phyloP scores from a whole-genome alignment of 2,797 vertebrate genomes.

The Cynodonichthys magdalenae region DNA sequence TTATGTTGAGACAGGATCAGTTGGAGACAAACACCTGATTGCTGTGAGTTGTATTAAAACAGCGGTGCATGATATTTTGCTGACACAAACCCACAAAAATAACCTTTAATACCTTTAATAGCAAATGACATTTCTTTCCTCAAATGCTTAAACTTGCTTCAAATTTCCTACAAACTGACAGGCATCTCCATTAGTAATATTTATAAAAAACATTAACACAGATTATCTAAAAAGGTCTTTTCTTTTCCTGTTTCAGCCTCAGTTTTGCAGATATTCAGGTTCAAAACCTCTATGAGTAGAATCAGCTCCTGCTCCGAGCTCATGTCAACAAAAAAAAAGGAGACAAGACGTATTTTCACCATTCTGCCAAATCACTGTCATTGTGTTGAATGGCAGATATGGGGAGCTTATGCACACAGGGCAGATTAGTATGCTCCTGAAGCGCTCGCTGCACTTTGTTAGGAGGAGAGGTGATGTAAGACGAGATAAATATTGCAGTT shows the following conservation, averaged over 20 bases:
- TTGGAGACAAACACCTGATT: too few relatives aligned
- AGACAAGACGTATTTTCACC: conserved; percentile 64
- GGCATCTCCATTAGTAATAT: background rate
- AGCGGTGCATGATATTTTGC: too few relatives aligned
- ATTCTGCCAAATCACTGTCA: conserved; percentile 72
- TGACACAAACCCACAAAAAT: too few relatives aligned
- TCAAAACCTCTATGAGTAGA: conserved; percentile 13
- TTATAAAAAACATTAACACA: background rate
- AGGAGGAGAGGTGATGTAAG: conserved; percentile 78
- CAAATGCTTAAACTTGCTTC: conserved; percentile 9
- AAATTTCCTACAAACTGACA: background rate
- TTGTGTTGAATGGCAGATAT: conserved; percentile 72
- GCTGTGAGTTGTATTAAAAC: too few relatives aligned
- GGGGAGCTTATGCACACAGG: conserved; percentile 61
- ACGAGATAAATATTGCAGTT: conserved; percentile 77
- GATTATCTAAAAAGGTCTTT: background rate
- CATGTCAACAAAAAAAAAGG: conserved; percentile 38
- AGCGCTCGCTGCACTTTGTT: conserved; percentile 74
- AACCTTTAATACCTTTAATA: too few relatives aligned
- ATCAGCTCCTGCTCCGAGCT: conserved; percentile 34
- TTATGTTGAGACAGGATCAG: too few relatives aligned
- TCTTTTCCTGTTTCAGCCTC: background rate
- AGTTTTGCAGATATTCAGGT: background rate
- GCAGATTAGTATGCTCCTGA: conserved; percentile 75
- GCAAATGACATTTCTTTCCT: too few relatives aligned